Conservation (phyloP, 2,113 vertebrate species). For the Callocephalon fimbriatum region DNA sequence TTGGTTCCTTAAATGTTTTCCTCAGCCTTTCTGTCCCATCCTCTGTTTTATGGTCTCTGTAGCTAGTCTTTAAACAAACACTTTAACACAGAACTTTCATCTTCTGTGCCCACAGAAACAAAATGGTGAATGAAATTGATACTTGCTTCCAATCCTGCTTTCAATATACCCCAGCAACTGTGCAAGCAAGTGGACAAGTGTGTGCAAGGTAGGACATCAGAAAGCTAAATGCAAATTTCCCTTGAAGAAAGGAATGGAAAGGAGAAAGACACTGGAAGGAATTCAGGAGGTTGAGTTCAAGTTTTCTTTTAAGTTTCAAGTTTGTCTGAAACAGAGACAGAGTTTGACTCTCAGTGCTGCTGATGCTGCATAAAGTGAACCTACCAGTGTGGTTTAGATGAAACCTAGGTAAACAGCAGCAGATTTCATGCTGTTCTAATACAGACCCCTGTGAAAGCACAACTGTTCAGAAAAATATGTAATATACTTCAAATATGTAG, state of each 20-base stretch:
- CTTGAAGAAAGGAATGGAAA: background rate
- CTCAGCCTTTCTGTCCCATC: background rate
- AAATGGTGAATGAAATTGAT: background rate
- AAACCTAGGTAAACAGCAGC: conserved; percentile 58
- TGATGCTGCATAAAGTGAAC: conserved; percentile 47
- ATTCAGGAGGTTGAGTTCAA: background rate
- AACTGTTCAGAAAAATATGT: conserved; percentile 44
- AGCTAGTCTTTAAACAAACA: background rate
- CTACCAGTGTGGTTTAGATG: conserved; percentile 49
- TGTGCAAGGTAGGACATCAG: background rate
- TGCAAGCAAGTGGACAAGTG: rapidly evolving
- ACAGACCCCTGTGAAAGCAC: conserved; percentile 55
- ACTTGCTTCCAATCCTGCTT: background rate
- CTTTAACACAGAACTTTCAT: background rate
- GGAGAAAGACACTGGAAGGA: background rate
- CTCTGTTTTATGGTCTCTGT: background rate
- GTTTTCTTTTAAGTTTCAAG: conserved; percentile 27
- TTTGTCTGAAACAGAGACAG: background rate
- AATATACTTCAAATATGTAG: conserved; percentile 60
- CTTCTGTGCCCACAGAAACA: background rate
- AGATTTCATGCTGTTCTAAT: conserved; percentile 74
- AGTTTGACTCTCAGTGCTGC: conserved; percentile 59
- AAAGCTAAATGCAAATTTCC: conserved; percentile 3
- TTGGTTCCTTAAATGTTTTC: background rate
- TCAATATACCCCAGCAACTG: background rate